Conservation (phyloP, 2,888 invertebrate genomes). For the Agonum fuliginosum region DNA sequence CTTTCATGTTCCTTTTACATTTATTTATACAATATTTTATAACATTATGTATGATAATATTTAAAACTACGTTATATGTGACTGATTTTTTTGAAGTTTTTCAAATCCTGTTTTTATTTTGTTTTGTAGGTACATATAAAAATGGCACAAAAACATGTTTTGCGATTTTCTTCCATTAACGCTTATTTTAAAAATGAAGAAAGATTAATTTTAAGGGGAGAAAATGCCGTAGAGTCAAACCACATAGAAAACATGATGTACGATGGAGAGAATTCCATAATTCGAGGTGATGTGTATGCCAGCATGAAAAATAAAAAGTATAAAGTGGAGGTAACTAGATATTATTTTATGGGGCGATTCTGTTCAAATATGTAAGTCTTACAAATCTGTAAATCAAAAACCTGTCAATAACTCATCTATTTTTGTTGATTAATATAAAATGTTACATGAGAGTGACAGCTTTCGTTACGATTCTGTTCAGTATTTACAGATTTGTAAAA, state of each 20-base stretch:
- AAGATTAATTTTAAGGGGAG: not conserved
- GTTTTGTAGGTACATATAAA: not conserved
- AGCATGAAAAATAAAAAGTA: conserved; percentile 5
- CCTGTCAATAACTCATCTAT: not conserved
- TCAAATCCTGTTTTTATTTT: not conserved
- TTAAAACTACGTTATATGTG: not conserved
- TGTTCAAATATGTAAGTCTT: no score
- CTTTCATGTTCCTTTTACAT: no score
- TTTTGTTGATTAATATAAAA: no score
- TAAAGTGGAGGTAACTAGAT: conserved; percentile 23
- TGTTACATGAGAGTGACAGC: no score
- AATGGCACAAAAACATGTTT: conserved; percentile 10
- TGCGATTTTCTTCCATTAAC: conserved; percentile 22
- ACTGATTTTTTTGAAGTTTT: not conserved
- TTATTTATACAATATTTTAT: no score
- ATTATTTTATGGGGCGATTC: no score
- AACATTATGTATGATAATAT: not conserved
- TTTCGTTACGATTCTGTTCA: no score
- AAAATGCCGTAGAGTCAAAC: conserved; percentile 34
- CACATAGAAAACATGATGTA: conserved; percentile 22
- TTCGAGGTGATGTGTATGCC: conserved; percentile 4
- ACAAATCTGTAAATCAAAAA: not conserved
- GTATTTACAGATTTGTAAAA: not conserved
- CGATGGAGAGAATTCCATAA: not conserved
- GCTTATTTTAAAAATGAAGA: conserved; percentile 9